These are phyloP conservation scores for Ypsolopha scabrella DNA, from an alignment of 2,888 invertebrate species.

Conservation along the genomic window DNA sequence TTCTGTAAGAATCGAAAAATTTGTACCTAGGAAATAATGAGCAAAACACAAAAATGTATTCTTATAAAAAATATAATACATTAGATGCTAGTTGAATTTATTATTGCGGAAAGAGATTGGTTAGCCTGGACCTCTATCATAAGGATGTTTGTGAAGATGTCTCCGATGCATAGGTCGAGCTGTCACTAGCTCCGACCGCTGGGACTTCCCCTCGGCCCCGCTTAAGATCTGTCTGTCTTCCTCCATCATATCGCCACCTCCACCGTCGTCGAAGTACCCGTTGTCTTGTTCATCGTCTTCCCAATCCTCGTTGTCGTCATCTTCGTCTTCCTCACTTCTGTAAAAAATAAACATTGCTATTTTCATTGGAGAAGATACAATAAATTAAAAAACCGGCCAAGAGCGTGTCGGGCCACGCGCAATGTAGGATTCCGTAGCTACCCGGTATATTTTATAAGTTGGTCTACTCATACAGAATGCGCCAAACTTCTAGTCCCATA, in stretches of 20 bases:
- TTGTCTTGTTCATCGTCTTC: constrained; percentile 31
- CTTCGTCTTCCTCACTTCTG: constrained; percentile 31
- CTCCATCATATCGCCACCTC: constrained; percentile 43
- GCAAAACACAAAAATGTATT: background rate
- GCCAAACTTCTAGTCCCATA: no score
- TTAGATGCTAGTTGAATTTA: background rate
- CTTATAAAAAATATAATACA: constrained; percentile 1
- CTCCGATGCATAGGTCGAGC: constrained; percentile 46
- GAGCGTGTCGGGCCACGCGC: no score
- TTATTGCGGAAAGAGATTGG: constrained; percentile 7
- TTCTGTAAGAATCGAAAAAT: no score
- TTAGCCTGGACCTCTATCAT: constrained; percentile 50
- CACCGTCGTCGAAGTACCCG: constrained; percentile 38
- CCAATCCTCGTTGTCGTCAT: constrained; percentile 39
- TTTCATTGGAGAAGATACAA: background rate
- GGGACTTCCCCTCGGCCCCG: constrained; percentile 14
- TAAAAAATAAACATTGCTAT: constrained; percentile 10
- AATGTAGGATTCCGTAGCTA: no score
- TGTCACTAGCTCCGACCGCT: constrained; percentile 22
- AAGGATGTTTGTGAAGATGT: constrained; percentile 66
- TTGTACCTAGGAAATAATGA: background rate
- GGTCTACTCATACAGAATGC: no score
- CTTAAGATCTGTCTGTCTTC: constrained; percentile 38
- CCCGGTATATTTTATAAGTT: no score
- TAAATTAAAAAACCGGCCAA: background rate